phyloP scores from a whole-genome alignment of 2,113 vertebrate species.

The Haemorhous mexicanus region DNA sequence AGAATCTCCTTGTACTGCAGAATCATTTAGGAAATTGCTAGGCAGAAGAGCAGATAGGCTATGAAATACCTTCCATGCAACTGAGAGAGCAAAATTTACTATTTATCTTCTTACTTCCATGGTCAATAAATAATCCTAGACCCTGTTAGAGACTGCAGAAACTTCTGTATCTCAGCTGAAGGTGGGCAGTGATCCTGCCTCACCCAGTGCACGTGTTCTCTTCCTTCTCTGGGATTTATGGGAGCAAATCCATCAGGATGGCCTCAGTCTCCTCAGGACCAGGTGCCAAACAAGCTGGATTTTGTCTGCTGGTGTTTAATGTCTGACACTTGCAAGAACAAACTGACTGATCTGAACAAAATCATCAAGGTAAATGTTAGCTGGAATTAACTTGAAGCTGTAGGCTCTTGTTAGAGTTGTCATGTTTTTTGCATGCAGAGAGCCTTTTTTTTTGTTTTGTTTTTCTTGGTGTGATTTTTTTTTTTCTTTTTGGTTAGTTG shows the following conservation, averaged over 20 bases:
- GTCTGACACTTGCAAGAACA: accelerated
- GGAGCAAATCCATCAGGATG: background rate
- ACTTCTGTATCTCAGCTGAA: background rate
- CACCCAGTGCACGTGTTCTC: accelerated
- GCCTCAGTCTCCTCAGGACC: background rate
- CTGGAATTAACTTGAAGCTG: background rate
- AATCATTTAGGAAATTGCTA: background rate
- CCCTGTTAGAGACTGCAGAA: background rate
- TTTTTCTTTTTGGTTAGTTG: background rate
- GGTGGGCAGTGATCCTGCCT: background rate
- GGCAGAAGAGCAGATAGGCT: background rate
- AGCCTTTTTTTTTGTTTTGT: too few species aligned
- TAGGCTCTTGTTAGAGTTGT: background rate
- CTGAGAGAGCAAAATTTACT: background rate
- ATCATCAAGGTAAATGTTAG: background rate
- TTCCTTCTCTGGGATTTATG: background rate
- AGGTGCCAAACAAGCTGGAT: too few species aligned
- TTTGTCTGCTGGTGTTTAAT: background rate
- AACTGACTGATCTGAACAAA: background rate
- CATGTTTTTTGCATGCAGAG: background rate
- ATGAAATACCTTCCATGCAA: background rate
- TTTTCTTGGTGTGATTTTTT: background rate
- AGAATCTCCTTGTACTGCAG: background rate
- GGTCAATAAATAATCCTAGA: background rate
- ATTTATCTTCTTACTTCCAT: background rate